These are phyloP conservation scores for Agrypnia vestita DNA, from an alignment of 1,140 invertebrate species.

Conservation along the genomic window DNA sequence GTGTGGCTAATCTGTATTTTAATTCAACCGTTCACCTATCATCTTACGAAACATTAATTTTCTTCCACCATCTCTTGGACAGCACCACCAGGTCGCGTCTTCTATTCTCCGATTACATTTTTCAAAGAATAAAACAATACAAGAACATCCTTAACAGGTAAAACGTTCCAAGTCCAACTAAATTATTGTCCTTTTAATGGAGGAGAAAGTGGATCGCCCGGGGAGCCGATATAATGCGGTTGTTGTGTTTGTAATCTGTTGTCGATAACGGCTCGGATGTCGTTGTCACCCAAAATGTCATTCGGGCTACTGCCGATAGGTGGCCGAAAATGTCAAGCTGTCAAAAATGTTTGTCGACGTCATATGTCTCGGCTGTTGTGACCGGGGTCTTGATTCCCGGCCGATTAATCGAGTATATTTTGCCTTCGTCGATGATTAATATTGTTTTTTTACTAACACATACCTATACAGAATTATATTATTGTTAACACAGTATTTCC, in stretches of 20 bases:
- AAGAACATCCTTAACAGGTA: background rate
- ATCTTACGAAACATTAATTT: background rate
- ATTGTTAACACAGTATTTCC: too few relatives aligned
- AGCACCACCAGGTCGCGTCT: background rate
- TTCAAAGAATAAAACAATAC: background rate
- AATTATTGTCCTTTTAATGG: background rate
- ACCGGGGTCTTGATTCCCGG: too few relatives aligned
- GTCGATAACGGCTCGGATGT: conserved; percentile 55
- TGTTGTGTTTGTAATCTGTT: conserved; percentile 55
- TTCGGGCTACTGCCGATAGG: conserved; percentile 50
- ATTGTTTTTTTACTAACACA: too few relatives aligned
- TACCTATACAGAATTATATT: too few relatives aligned
- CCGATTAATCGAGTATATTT: too few relatives aligned
- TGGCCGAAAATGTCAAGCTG: conserved; percentile 58
- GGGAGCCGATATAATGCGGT: conserved; percentile 45
- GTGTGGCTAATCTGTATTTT: too few relatives aligned
- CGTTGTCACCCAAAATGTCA: conserved; percentile 58
- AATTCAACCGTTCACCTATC: background rate
- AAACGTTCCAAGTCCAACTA: background rate
- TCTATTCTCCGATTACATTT: background rate
- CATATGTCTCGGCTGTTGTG: conserved; percentile 12
- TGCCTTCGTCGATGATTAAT: too few relatives aligned
- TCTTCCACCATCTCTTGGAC: background rate
- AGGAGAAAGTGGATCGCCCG: background rate
- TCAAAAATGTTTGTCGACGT: conserved; percentile 43